Evolutionary conservation across 2,797 vertebrate genomes (phyloP), one percentile per base, ranked within the genome.

Genomic region (Apogon hyalosoma): DNA sequence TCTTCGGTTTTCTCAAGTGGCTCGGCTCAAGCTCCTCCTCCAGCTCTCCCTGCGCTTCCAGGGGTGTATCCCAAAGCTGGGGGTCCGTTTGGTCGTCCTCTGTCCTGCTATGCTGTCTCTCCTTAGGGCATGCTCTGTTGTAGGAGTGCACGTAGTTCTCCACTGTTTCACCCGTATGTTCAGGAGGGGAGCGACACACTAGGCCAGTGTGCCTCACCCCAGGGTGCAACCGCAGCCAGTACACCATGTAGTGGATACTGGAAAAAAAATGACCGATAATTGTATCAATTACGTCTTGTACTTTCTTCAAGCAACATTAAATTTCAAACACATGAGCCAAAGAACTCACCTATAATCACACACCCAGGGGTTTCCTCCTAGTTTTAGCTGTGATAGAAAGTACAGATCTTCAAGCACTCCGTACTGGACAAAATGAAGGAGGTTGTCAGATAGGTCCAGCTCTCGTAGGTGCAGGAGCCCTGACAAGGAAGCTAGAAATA

Each of bases 161-260:
- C 67, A 97, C 95, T 50, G 86, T 89, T 87, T 95, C 94, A 8
- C 95, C 96, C 60, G 92, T 93, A 38, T 96, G 93, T 68, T 97
- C 95, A 67, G 89, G 92, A 2, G 97, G 97, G 24, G 54, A 92
- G 84, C 88, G 95, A 74, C 96, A 98, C 74, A 94, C 84, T 58
- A 97, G 89, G 41, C 96, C 96, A 0, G 83, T 94, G 76, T 95
- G 93, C 63, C 90, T 93, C 75, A 97, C 97, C 0, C 79, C 93
- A 46, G 96, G 94, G 80, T 98, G 97, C 61, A 97, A 95, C 41
- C 88, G 94, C 61, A 98, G 62, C 97, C 96, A 98, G 85, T 98
- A 98, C 80, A 95, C 94, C 91, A 97, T 94, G 85, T 98, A 98
- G 85, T 98, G 97, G 77, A 98, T 97, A 81, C 95, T 93, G 80